Conservation (phyloP, 2,797 vertebrate genomes). For the Otus scops region DNA sequence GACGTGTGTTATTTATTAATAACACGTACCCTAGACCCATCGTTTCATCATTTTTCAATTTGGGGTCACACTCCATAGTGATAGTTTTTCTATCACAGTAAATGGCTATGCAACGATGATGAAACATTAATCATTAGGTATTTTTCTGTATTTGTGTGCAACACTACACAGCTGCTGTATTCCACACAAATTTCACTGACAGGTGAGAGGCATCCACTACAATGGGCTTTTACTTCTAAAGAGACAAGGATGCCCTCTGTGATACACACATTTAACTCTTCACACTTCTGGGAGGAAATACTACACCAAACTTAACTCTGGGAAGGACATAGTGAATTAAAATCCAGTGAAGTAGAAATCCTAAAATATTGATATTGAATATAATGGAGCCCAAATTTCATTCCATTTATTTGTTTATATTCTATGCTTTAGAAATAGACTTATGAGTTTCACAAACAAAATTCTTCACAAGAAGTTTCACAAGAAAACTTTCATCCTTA, state of each 20-base stretch:
- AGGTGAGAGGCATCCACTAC: not conserved
- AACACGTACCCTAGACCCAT: not conserved
- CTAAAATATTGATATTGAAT: not conserved
- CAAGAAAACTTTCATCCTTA: not conserved
- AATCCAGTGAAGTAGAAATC: not conserved
- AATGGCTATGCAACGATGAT: not conserved
- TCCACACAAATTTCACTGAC: not conserved
- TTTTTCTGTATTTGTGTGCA: not conserved
- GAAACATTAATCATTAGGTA: not conserved
- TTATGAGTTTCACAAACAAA: not conserved
- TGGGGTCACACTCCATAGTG: not conserved
- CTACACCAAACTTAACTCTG: not conserved
- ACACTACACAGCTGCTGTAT: not conserved
- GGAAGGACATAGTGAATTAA: not conserved
- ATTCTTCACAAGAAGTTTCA: not conserved
- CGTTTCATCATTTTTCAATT: not conserved
- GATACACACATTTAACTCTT: not conserved
- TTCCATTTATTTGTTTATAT: not conserved
- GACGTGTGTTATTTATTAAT: not conserved
- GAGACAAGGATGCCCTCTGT: not conserved
- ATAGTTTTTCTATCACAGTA: not conserved
- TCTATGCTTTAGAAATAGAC: not conserved
- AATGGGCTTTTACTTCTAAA: not conserved
- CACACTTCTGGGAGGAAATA: not conserved
- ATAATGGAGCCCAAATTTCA: not conserved